Evolutionary conservation across 2,113 vertebrate genomes (phyloP), one percentile per base, ranked within the genome.

Genomic region (Nerophis lumbriciformis): DNA sequence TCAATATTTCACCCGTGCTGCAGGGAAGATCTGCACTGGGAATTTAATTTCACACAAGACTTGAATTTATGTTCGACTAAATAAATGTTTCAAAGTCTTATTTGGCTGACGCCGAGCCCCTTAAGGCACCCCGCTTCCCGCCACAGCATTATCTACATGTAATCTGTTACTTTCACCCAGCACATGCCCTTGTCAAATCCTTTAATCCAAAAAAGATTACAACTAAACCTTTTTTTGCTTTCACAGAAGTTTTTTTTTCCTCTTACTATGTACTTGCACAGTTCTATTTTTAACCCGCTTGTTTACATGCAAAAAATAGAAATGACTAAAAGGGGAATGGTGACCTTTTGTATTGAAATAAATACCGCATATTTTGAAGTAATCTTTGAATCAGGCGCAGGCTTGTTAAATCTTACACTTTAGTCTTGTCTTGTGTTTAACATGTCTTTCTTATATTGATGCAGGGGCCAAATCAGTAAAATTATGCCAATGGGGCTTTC

Each of bases 151-250:
- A 80, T 79, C 82, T 75, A 66, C 72, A 59, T 77, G 68, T 85
- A 87, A 83, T 89, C 83, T 74, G 74, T 85, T 76, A 85, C 75
- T 76, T 83, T 78, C 82, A 78, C 72, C 60, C 67, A 56, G 66
- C 77, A 70, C 81, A 80, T 82, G 83, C 76, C 72, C 72, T 75
- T 66, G 68, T 84, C 71, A 76, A 85, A 88, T 82, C 84, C 81
- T 78, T 68, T 88, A 88, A 87, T 87, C 85, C 81, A 65, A 15
- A 45, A 45, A 0, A 83, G 84, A 88, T 88, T 88, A 87, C 79
- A 80, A 66, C 78, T 51, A 80, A 87, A 76, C 75, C 78, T 80
- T 81, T 82, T 84, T 53, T 53, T 21, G 74, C 80, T 85, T 85
- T 82, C 84, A 74, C 75, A 69, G 80, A 86, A 83, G 68, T 76